phyloP scores from a whole-genome alignment of 1,140 invertebrate species.

The Zaprionus vittiger region DNA sequence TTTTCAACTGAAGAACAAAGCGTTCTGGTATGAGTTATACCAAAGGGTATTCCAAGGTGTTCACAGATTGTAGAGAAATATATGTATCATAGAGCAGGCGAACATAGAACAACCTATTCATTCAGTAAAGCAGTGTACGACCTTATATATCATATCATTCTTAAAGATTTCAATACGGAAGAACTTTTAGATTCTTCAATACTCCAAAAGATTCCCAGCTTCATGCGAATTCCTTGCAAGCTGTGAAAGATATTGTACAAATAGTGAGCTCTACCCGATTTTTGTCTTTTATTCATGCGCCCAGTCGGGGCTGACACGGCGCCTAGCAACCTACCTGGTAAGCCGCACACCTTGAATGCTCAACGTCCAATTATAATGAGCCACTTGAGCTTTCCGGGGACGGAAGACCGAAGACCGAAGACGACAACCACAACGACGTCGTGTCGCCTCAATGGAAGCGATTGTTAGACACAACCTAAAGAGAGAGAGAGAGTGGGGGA shows the following conservation, averaged over 20 bases:
- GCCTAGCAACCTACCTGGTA: slow-evolving; percentile 49
- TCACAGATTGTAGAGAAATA: neutral
- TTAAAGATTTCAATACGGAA: no score
- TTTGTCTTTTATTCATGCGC: slow-evolving; percentile 33
- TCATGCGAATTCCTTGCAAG: neutral
- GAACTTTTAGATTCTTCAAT: no score
- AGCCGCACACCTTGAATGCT: slow-evolving; percentile 29
- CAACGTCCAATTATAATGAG: slow-evolving; percentile 54
- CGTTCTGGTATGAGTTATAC: neutral
- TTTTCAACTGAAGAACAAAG: slow-evolving; percentile 1
- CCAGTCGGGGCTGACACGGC: slow-evolving; percentile 10
- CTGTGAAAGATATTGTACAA: neutral
- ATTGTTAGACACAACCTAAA: slow-evolving; percentile 48
- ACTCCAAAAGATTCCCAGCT: no score
- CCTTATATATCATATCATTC: no score
- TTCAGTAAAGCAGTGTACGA: no score
- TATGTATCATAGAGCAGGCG: neutral
- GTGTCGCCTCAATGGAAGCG: slow-evolving; percentile 53
- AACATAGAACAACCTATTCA: neutral
- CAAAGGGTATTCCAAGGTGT: neutral
- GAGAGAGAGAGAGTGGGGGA: neutral
- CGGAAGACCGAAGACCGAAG: slow-evolving; percentile 16
- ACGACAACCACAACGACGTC: slow-evolving; percentile 8
- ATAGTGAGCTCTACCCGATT: neutral
- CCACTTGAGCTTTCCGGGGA: slow-evolving; percentile 61